Percentiles rank a stretch among this genome's conserved stretches.
These are phyloP conservation scores for Drosophila oshimai DNA, from an alignment of 1,140 invertebrate genomes.

Conservation along the genomic window DNA sequence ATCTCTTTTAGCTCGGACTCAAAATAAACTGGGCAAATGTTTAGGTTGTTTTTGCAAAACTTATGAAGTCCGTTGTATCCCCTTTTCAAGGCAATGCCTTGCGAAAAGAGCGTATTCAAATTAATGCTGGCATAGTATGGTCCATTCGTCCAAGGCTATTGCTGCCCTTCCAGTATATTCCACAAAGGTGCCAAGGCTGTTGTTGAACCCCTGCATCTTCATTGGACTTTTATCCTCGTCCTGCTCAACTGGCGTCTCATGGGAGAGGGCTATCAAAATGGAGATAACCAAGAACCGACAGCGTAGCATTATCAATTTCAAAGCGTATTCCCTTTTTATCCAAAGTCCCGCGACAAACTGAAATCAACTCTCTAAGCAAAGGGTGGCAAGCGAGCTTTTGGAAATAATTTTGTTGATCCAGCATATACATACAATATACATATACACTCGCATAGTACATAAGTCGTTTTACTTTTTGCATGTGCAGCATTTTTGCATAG, in stretches of 20 bases:
- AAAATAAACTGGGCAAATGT: not conserved
- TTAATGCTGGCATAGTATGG: not conserved
- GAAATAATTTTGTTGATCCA: not conserved
- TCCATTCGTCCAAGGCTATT: constrained; percentile 3
- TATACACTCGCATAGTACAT: too few relatives aligned
- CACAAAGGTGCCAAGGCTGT: constrained; percentile 6
- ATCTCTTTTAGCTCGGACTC: not conserved
- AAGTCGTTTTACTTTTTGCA: too few relatives aligned
- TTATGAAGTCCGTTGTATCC: not conserved
- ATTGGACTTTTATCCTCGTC: not conserved
- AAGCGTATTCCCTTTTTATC: not conserved
- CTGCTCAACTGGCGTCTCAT: not conserved
- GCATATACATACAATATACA: too few relatives aligned
- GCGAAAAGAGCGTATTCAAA: not conserved
- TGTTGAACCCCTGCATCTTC: constrained; percentile 4
- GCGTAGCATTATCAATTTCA: not conserved
- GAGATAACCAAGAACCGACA: not conserved
- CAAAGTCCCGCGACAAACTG: not conserved
- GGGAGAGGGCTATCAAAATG: not conserved
- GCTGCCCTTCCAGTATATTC: constrained; percentile 1
- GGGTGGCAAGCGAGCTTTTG: not conserved
- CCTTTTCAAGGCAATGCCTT: not conserved
- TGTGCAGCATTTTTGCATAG: too few relatives aligned
- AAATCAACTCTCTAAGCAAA: too few relatives aligned
- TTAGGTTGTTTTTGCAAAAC: not conserved